Base-by-base conservation (phyloP, 1,140 invertebrate species). In the Dreissena polymorpha region DNA sequence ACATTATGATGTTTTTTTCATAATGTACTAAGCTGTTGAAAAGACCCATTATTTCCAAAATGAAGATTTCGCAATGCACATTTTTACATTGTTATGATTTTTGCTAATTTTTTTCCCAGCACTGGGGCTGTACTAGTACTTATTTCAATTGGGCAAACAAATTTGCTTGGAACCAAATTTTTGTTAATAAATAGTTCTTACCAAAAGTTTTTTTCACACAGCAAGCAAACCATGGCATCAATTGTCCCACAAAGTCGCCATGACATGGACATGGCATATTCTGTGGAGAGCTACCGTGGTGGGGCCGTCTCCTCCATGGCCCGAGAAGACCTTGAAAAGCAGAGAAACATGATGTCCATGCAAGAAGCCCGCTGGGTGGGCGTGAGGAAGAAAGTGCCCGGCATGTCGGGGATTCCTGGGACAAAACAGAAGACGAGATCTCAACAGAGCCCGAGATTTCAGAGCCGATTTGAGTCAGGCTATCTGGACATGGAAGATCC, bases 291-390 rank as follows among this genome's bases (percentile, higher is more conserved):
- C n/a, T 81, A 81, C 18, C 53, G 50, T 7, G 79, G 79, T 21
- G 79, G 65, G 12, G 55, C 70, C n/a, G 5, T 10, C 3, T 81
- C 79, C 3, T 63, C 79, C 0, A 7, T 73, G 0, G 25, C 27
- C 14, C 51, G 53, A 14, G 69, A 6, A 29, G 69, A 81, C 21
- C 53, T 51, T 29, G 79, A 81, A 39, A 3, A 51, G 2, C 70
- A 73, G 16, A 50, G 63, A 12, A 81, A 81, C 49, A 7, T 50
- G n/a, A 81, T 81, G 79, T 73, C 79, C 8, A 23, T 81, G n/a
- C 39, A 81, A 27, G 79, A 81, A 63, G 79, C 79, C 53, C 14
- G 79, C 25, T 81, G 79, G 79, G 71, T 73, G 23, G 79, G 79
- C 1, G 70, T 81, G 12, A 55, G 79, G 13, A 81, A 81, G 49